Evolutionary conservation across 2,797 vertebrate genomes (phyloP), one percentile per base, ranked within the genome.

Genomic region (Pseudotriccus pelzelni): DNA sequence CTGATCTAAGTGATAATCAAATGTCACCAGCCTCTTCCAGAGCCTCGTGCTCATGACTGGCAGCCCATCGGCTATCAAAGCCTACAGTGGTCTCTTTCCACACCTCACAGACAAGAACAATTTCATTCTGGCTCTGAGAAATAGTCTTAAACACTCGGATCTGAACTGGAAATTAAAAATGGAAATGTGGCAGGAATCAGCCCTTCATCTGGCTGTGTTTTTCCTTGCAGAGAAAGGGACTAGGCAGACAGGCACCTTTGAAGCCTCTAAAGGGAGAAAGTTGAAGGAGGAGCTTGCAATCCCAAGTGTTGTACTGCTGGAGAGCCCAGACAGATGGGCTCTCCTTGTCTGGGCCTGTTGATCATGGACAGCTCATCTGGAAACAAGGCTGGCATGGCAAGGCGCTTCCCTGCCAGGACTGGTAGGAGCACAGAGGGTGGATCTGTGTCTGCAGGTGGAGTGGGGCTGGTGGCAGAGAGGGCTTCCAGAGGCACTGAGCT

Each of bases 1-100:
- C 68, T 90, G 85, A 96, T 88, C 74, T 46, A 53, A 87, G 94
- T 89, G 95, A 93, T 91, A 96, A 96, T 86, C 94, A 92, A 69
- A 84, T 60, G 75, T 92, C 97, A 91, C 30, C 53, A n/a, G 63
- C 58, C 68, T 91, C 67, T 77, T 27, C 5, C 44, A 21, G 28
- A 79, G 36, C 63, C 78, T 63, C 3, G 6, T 24, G 77, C 63
- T 70, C 68, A 36, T 76, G 2, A 4, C 39, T 34, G n/a, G 37
- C 44, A 41, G 60, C 73, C 27, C 76, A 21, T 17, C 7, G 1
- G 66, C 83, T 67, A 70, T 83, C 89, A 84, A 84, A 68, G 77
- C 83, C 85, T 81, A 32, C n/a, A 77, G 74, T 16, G 0, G 23
- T 62, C 75, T 36, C 78, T 93, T 75, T 89, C 87, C 69, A 55